Base-by-base conservation (phyloP, 1,140 invertebrate species). In the Drosophila ironensis region DNA sequence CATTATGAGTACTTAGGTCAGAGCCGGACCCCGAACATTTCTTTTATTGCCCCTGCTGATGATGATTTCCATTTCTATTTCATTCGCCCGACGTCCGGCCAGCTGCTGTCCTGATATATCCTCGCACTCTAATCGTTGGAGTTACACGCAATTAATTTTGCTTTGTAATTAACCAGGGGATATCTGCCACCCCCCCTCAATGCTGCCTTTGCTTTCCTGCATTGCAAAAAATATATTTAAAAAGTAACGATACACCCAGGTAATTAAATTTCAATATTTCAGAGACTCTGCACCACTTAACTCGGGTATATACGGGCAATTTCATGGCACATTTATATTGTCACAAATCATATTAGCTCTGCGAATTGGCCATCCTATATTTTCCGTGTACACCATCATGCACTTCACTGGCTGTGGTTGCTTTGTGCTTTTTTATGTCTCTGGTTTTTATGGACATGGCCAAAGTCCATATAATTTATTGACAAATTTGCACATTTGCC, bases 121-220 rank as follows among this genome's bases (percentile, higher is more conserved):
- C 63, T 12, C 60, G 45, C 52, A 59, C 66, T 72, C 80, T 84
- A 84, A 84, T 84, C 78, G 80, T 42, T 48, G 28, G 59, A 86
- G 80, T 86, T 84, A 84, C 78, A 84, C 74, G 60, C 80, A 86
- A 84, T 84, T 84, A 84, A 86, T 84, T 84, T 67, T 80, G 70
- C 72, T 84, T 80, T 86, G 78, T 86, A 84, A 86, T 86, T 84
- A 80, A 84, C 70, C 68, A 80, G 71, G 53, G 47, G 46, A 28
- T 50, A 50, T 50, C 47, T 19, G 9, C 20, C 53, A 37, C 8
- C 14, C 8, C 8, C 7, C 11, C 8, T 9, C n/a, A 54, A 41
- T 16, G 14, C 11, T 14, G 7, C 33, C 16, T 37, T 17, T 5
- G 2, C 20, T 22, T 17, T 30, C 3, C 4, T 37, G 33, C 33